These are phyloP conservation scores for Formicarius rufipectus DNA, from an alignment of 2,113 vertebrate species.

Conservation along the genomic window DNA sequence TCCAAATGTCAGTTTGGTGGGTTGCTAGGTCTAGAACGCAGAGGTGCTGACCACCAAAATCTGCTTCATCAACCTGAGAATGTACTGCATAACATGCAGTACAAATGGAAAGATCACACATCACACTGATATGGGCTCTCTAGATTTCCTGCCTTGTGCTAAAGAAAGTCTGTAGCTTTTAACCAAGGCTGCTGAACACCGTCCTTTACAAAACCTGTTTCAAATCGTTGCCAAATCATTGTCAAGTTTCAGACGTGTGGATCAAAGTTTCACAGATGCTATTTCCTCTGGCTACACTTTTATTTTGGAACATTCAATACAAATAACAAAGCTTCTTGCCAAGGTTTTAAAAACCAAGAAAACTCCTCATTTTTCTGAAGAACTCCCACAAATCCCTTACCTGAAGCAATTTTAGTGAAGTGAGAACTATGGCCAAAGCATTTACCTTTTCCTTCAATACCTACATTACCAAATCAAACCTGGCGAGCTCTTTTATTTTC, in stretches of 20 bases:
- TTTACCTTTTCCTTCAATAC: neutral
- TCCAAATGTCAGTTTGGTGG: neutral
- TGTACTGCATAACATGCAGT: neutral
- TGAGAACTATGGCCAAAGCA: neutral
- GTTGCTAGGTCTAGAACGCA: neutral
- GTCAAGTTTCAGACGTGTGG: neutral
- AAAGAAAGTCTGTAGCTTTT: neutral
- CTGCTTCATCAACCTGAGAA: neutral
- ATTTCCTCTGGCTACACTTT: constrained; percentile 8
- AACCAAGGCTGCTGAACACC: neutral
- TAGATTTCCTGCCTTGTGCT: neutral
- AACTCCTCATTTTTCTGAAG: neutral
- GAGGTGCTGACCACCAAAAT: neutral
- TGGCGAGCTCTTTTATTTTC: neutral
- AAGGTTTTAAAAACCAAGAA: neutral
- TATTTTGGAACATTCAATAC: neutral
- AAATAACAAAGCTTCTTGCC: neutral
- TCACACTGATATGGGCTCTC: neutral
- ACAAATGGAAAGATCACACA: neutral
- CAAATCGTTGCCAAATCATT: neutral
- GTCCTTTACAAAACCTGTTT: neutral
- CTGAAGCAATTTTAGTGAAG: neutral
- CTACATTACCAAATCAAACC: neutral
- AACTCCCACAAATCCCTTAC: neutral
- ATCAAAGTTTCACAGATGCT: neutral